phyloP scores from a whole-genome alignment of 2,797 vertebrate genomes.

The Leptoclinus maculatus region DNA sequence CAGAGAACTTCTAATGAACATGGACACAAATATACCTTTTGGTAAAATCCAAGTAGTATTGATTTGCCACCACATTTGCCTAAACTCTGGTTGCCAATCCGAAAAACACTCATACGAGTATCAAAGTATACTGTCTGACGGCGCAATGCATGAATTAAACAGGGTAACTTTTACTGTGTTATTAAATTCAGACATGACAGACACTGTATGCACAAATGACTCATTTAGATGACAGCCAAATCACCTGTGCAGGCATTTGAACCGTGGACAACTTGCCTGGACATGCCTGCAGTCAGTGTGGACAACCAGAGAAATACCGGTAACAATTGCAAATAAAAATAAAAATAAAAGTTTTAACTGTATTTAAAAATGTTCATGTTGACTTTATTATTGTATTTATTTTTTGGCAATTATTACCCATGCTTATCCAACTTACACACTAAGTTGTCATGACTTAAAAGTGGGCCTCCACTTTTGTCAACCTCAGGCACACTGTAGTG shows the following conservation, averaged over 20 bases:
- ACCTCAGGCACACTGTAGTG: neutral
- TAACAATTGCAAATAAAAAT: neutral
- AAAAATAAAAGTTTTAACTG: too few relatives aligned
- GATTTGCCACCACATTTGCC: neutral
- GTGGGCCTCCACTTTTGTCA: neutral
- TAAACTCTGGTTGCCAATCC: neutral
- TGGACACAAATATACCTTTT: neutral
- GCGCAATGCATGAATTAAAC: neutral
- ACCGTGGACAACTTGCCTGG: neutral
- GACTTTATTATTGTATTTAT: neutral
- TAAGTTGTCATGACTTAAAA: neutral
- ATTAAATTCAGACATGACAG: neutral
- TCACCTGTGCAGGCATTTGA: neutral
- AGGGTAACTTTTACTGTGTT: neutral
- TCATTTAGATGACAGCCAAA: neutral
- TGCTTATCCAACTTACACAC: neutral
- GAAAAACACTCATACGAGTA: neutral
- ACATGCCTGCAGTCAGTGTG: slow-evolving; percentile 14
- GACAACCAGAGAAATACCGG: neutral
- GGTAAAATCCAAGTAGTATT: neutral
- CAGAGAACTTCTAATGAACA: neutral
- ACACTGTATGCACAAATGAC: neutral
- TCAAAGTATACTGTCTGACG: neutral
- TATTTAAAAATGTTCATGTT: neutral
- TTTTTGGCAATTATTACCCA: neutral